These are phyloP conservation scores for Sphenodon punctatus DNA, from an alignment of 2,797 vertebrate species.

Conservation along the genomic window DNA sequence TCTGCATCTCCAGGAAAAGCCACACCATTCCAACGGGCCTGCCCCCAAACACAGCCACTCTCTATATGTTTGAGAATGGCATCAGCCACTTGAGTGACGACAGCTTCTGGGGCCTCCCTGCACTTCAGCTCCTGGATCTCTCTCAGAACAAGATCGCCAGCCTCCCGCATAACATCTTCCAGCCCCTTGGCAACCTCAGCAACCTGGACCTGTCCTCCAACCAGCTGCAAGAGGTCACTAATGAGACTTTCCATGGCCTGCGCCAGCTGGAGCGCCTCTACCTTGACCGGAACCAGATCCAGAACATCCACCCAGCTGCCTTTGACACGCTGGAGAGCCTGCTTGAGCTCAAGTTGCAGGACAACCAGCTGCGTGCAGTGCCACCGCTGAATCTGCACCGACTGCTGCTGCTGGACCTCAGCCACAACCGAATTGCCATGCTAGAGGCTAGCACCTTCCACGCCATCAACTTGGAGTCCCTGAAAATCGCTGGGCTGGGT, in stretches of 20 bases:
- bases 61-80: conserved; percentile 90
- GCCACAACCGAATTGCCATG: conserved; percentile 82
- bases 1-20: conserved; percentile 81
- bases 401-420: conserved; percentile 91
- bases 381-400: conserved; percentile 83
- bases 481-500: conserved; percentile 85
- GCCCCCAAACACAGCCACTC: conserved; percentile 74
- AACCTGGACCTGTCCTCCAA: conserved; percentile 95
- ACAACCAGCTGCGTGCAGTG: conserved; percentile 83
- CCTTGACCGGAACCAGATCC: conserved; percentile 88
- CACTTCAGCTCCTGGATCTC: conserved; percentile 88
- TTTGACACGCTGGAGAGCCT: conserved; percentile 86
- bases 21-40: conserved; percentile 79
- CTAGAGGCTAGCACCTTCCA: conserved; percentile 78
- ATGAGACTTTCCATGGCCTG: conserved; percentile 89
- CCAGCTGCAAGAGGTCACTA: conserved; percentile 86
- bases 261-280: conserved; percentile 90
- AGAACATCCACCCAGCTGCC: conserved; percentile 86
- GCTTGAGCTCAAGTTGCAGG: conserved; percentile 93
- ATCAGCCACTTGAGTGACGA: conserved; percentile 79
- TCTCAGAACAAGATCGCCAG: conserved; percentile 90
- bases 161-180: conserved; percentile 86
- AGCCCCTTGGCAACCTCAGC: conserved; percentile 82
- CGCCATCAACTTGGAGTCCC: conserved; percentile 85
- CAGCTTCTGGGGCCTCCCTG: conserved; percentile 81